Base-by-base conservation (phyloP, 1,140 invertebrate genomes). In the Panagrolaimus sp. region DNA sequence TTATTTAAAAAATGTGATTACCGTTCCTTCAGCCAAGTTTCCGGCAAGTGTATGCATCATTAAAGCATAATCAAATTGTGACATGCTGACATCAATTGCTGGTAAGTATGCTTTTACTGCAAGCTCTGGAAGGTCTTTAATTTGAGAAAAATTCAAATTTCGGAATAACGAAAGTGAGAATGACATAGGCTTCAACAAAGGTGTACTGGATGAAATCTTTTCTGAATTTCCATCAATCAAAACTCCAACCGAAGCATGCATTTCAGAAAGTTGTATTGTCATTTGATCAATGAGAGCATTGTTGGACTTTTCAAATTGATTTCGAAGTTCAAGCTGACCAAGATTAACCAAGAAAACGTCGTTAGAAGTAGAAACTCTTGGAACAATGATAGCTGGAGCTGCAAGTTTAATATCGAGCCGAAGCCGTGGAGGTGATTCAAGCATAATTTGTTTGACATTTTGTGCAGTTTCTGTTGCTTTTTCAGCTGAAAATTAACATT, bases 351-450 rank as follows among this genome's bases (percentile, higher is more conserved):
- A 85, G 43, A 96, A 81, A 4, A 89, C 90, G 74, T 91, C 88
- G 9, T 83, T 83, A 71, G 89, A 91, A 48, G 84, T 87, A 0
- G 91, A 93, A 83, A 90, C 89, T 78, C 90, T 88, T 0, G 94
- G 94, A 43, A 96, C 88, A 1, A 94, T 86, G 67, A 97, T 90
- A 48, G 93, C 87, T 1, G 94, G 94, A 1, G 94, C 94, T 81
- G 90, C 90, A 1, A 96, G 85, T 48, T 89, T 88, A 1, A 96
- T 87, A 74, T 89, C 88, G 0, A 96, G 84, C 43, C 88, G 84
- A 52, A 96, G 88, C 71, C 91, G 88, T 0, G 90, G 89, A 0
- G 91, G 90, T 67, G 89, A 90, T 73, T 90, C 87, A 81, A 94
- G 93, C 0, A 90, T 90, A 74, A 89, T 89, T 78, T 92, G 88